Base-by-base conservation (phyloP, 2,113 vertebrate species). In the Amia ocellicauda region DNA sequence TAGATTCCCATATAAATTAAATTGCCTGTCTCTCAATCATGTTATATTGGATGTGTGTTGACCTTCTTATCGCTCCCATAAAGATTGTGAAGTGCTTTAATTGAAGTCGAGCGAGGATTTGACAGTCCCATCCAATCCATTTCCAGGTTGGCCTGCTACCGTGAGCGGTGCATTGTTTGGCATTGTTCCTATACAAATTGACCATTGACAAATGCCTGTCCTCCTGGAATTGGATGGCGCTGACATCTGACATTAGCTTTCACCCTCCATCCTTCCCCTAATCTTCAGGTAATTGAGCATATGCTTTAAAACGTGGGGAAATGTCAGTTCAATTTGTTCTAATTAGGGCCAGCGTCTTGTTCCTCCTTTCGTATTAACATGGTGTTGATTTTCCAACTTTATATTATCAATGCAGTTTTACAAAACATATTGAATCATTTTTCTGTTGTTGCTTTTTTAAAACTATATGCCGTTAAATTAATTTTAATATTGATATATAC, bases 11-110 rank as follows among this genome's bases (percentile, higher is more conserved):
- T 63, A 63, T 64, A 55, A 75, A 72, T 69, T 67, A 72, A 74
- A 71, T 52, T 56, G 60, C 58, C 73, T 41, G 58, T 69, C 73
- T 69, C 64, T 72, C 73, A 72, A 69, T 72, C 69, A 67, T 31
- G 68, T 54, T 49, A 66, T 50, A 61, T 53, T 50, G 67, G 49
- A 60, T 68, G 64, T 66, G 67, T 60, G 58, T 69, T 75, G 67
- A 71, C 69, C 65, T 70, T 56, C 73, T 61, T 72, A 71, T 64
- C 73, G 40, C 43, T 13, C 57, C 28, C 69, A 67, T 62, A 67
- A 65, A 49, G 69, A 49, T 64, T 62, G 11, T 69, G 63, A 69
- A 64, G 67, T 53, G 31, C 28, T 62, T 47, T 72, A 67, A 69
- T 75, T 69, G 57, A 58, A 64, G 41, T 58, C 45, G 14, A 58